phyloP scores from a whole-genome alignment of 1,140 invertebrate species.

The Colletes gigas region DNA sequence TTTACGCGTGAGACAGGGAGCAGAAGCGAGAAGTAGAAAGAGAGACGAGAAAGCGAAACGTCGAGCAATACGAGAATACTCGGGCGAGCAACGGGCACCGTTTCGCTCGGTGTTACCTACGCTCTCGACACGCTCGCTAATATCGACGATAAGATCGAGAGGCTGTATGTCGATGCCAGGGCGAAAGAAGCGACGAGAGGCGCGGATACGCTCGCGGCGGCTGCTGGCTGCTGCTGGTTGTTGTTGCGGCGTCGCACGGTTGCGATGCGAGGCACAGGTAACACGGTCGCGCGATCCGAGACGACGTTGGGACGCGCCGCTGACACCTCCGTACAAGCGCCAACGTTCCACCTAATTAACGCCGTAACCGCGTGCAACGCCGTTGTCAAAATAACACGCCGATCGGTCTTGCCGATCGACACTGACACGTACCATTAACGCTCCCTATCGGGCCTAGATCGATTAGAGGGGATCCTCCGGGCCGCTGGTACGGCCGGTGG shows the following conservation, averaged over 20 bases:
- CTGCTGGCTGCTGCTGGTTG: too few species aligned
- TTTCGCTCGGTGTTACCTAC: conserved; percentile 31
- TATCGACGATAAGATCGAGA: conserved; percentile 69
- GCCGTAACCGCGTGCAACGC: conserved; percentile 42
- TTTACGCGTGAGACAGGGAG: too few species aligned
- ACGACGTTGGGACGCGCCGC: conserved; percentile 23
- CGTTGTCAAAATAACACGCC: conserved; percentile 57
- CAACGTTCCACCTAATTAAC: conserved; percentile 53
- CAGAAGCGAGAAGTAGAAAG: too few species aligned
- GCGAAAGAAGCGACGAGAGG: conserved; percentile 29
- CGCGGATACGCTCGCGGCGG: conserved; percentile 25
- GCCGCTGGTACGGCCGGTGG: too few species aligned
- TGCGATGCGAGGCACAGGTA: conserved; percentile 12
- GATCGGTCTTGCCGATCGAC: conserved; percentile 57
- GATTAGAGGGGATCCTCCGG: conserved; percentile 25
- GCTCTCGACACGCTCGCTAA: conserved; percentile 64
- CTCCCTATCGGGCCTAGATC: conserved; percentile 45
- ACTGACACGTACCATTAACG: conserved; percentile 56
- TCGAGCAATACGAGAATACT: conserved; percentile 25
- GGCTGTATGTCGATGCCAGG: conserved; percentile 43
- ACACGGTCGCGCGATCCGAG: conserved; percentile 32
- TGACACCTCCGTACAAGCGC: conserved; percentile 49
- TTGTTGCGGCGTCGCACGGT: neutral
- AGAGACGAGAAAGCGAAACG: conserved; percentile 6
- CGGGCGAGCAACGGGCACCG: neutral